These are phyloP conservation scores for Mantis religiosa DNA, from an alignment of 2,888 invertebrate genomes.

Conservation along the genomic window DNA sequence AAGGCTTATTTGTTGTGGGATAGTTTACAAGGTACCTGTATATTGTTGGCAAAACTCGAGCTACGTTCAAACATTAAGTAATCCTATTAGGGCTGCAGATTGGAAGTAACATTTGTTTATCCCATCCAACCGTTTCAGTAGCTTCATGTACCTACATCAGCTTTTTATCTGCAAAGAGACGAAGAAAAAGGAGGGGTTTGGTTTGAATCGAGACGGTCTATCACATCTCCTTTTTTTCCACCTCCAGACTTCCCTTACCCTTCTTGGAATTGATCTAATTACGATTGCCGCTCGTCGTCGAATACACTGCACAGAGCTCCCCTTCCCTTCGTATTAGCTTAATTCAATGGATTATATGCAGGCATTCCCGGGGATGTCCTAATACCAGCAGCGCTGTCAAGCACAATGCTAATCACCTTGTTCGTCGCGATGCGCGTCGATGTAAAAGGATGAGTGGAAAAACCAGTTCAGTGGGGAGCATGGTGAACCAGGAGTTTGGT, in stretches of 20 bases:
- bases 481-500: neutral
- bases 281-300: neutral
- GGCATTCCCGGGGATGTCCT: neutral
- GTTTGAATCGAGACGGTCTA: neutral
- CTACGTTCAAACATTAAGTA: no score
- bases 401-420: neutral
- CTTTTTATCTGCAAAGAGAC: neutral
- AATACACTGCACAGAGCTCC: slow-evolving; percentile 17
- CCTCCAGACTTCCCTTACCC: neutral
- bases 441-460: neutral
- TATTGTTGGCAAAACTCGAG: no score
- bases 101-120: no score
- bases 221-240: neutral
- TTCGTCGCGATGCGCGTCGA: neutral
- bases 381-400: neutral
- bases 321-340: slow-evolving; percentile 19
- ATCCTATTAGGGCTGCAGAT: no score
- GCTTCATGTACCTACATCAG: neutral
- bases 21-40: accelerated
- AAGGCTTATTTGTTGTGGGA: no score
- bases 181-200: neutral
- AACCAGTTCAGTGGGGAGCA: neutral
- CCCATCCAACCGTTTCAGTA: no score
- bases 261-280: slow-evolving; percentile 19
- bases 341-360: slow-evolving; percentile 25